These are phyloP conservation scores for Columba livia DNA, from an alignment of 2,113 vertebrate genomes.

Conservation along the genomic window DNA sequence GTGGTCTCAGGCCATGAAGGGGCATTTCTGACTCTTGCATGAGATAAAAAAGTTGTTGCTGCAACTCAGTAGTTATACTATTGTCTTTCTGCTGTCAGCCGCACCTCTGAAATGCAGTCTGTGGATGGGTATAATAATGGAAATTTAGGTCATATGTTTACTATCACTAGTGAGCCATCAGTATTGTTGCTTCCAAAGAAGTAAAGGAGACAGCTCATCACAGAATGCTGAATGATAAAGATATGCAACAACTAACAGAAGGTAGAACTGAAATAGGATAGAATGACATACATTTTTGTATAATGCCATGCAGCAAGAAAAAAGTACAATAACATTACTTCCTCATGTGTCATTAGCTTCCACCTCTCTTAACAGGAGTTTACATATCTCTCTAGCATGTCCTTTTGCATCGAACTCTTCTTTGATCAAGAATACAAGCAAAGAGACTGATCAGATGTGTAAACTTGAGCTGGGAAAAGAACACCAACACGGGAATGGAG, in stretches of 20 bases:
- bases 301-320: background rate
- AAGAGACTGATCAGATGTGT: constrained; percentile 18
- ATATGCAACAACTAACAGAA: background rate
- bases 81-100: background rate
- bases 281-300: background rate
- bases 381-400: background rate
- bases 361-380: background rate
- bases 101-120: background rate
- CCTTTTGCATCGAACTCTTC: background rate
- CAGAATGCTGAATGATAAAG: background rate
- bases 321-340: background rate
- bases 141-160: background rate
- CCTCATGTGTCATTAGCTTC: background rate
- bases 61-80: background rate
- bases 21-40: background rate
- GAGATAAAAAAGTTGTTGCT: background rate
- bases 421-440: background rate
- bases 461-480: background rate
- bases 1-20: background rate
- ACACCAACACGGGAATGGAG: background rate
- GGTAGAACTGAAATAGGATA: background rate
- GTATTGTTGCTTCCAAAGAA: background rate
- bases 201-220: background rate
- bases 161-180: background rate
- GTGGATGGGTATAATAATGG: background rate